phyloP scores from a whole-genome alignment of 2,888 invertebrate genomes.

The Hyalella azteca region DNA sequence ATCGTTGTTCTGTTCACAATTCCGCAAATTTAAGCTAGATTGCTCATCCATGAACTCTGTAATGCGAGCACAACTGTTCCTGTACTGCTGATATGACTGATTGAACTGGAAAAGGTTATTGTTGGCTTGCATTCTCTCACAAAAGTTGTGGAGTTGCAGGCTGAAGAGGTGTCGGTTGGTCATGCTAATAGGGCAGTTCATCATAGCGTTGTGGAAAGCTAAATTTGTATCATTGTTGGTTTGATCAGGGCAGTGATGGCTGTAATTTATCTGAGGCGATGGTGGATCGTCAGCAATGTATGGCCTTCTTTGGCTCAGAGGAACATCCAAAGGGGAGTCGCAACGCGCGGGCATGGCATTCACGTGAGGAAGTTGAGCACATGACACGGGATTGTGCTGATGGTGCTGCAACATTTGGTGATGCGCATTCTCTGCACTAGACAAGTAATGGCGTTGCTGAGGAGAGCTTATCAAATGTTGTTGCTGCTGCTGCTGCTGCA shows the following conservation, averaged over 20 bases:
- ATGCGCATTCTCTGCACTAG: not conserved
- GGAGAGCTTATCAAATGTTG: conserved; percentile 20
- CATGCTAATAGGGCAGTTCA: not conserved
- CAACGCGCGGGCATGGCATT: not conserved
- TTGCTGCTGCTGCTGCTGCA: conserved; percentile 31
- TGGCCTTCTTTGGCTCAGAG: not conserved
- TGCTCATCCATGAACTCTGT: not conserved
- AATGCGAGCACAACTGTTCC: conserved; percentile 5
- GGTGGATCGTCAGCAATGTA: not conserved
- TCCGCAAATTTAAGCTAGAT: no score
- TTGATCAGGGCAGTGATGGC: conserved; percentile 2
- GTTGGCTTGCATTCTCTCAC: conserved; percentile 31
- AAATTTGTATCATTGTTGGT: not conserved
- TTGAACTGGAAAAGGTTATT: conserved; percentile 8
- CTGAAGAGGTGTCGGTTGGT: conserved; percentile 28
- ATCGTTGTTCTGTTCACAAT: no score
- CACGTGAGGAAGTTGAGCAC: not conserved
- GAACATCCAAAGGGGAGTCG: not conserved
- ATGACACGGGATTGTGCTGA: conserved; percentile 4
- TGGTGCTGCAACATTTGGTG: conserved; percentile 25
- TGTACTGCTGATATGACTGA: conserved; percentile 2
- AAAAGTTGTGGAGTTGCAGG: conserved; percentile 16
- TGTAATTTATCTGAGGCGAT: not conserved
- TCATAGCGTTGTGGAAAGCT: conserved; percentile 36
- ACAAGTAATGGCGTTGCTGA: not conserved